Conservation (phyloP, 2,797 vertebrate species). For the Cirrhinus molitorella region DNA sequence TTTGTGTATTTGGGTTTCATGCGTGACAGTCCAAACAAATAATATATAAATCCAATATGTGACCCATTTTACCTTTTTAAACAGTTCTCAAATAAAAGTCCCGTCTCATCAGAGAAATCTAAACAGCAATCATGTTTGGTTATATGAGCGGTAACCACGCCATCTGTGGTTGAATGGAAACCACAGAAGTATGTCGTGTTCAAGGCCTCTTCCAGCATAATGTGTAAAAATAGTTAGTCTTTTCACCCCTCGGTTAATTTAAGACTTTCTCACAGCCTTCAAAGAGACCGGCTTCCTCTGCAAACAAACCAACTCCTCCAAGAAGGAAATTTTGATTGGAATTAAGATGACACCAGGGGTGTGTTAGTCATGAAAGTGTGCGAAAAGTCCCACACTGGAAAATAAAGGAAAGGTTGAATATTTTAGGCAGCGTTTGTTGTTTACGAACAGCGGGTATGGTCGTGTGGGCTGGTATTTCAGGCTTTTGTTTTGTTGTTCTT, state of each 20-base stretch:
- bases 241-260: slow-evolving; percentile 44
- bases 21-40: not conserved
- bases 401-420: slow-evolving; percentile 57
- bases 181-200: not conserved
- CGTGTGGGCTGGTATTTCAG: slow-evolving; percentile 50
- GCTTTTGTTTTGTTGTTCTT: slow-evolving; percentile 50
- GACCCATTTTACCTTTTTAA: slow-evolving; percentile 11
- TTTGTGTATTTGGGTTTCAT: not conserved
- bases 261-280: slow-evolving; percentile 38
- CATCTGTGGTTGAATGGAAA: slow-evolving; percentile 15
- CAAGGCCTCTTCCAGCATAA: not conserved
- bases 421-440: slow-evolving; percentile 56
- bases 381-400: slow-evolving; percentile 40
- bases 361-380: slow-evolving; percentile 36
- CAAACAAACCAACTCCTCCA: slow-evolving; percentile 30
- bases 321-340: slow-evolving; percentile 45
- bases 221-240: slow-evolving; percentile 17
- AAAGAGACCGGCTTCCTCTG: slow-evolving; percentile 40
- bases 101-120: slow-evolving; percentile 22
- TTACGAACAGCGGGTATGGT: slow-evolving; percentile 47
- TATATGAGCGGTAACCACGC: slow-evolving; percentile 12
- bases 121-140: slow-evolving; percentile 47
- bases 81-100: slow-evolving; percentile 22
- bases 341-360: slow-evolving; percentile 13
- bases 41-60: slow-evolving; percentile 3